phyloP scores from a whole-genome alignment of 2,888 invertebrate species.

The Xanthorhoe spadicearia region DNA sequence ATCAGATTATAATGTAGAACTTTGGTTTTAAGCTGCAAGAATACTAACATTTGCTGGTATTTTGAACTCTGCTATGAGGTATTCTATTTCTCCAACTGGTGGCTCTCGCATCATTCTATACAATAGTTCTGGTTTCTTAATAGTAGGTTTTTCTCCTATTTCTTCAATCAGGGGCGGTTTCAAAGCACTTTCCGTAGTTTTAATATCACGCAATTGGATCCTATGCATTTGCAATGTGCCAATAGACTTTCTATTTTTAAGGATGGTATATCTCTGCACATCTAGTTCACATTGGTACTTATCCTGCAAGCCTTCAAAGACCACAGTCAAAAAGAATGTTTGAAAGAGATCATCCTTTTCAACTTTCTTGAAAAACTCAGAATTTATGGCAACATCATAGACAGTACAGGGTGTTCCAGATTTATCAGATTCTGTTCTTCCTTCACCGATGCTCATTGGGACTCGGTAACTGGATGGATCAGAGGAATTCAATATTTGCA shows the following conservation, averaged over 20 bases:
- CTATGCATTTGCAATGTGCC: conserved; percentile 90
- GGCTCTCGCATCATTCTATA: conserved; percentile 86
- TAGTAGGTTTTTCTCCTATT: conserved; percentile 63
- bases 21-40: background rate
- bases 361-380: conserved; percentile 90
- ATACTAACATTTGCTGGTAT: conserved; percentile 84
- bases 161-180: conserved; percentile 86
- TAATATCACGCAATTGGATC: conserved; percentile 88
- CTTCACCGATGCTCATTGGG: conserved; percentile 96
- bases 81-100: conserved; percentile 79
- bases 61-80: conserved; percentile 86
- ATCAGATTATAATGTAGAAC: background rate
- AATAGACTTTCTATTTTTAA: conserved; percentile 90
- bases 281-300: conserved; percentile 91
- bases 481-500: conserved; percentile 87
- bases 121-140: conserved; percentile 75
- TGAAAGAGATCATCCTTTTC: conserved; percentile 88
- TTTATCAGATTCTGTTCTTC: conserved; percentile 91
- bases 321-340: conserved; percentile 91
- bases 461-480: conserved; percentile 90
- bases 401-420: conserved; percentile 89
- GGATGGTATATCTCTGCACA: conserved; percentile 86
- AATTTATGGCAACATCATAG: conserved; percentile 93
- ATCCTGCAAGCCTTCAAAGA: conserved; percentile 89
- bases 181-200: conserved; percentile 65